These are phyloP conservation scores for Ooceraea biroi DNA, from an alignment of 1,140 invertebrate species.

Conservation along the genomic window DNA sequence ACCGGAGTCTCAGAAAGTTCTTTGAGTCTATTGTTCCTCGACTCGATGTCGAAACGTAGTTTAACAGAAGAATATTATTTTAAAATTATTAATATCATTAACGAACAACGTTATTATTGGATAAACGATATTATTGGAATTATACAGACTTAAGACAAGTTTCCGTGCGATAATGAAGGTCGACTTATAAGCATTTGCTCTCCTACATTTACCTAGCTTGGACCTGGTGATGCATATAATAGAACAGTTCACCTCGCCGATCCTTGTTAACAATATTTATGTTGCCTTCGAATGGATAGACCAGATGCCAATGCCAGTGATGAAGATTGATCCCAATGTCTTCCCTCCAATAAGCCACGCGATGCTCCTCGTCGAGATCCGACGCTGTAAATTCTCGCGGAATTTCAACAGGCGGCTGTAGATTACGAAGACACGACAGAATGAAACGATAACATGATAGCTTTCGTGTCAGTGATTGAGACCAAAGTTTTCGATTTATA, in stretches of 20 bases:
- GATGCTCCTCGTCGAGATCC: constrained; percentile 91
- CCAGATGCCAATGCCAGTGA: constrained; percentile 95
- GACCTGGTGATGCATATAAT: constrained; percentile 88
- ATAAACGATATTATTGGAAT: constrained; percentile 43
- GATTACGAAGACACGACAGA: not conserved
- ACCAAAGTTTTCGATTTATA: constrained; percentile 5
- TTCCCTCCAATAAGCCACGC: constrained; percentile 88
- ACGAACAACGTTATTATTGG: not conserved
- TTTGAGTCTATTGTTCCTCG: not conserved
- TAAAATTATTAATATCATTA: constrained; percentile 15
- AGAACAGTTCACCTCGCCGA: constrained; percentile 88
- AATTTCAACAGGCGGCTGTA: constrained; percentile 89
- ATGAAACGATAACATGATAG: not conserved
- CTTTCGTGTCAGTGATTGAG: not conserved
- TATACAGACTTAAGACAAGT: constrained; percentile 14
- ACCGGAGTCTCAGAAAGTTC: constrained; percentile 32
- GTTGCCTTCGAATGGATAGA: constrained; percentile 90
- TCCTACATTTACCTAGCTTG: constrained; percentile 85
- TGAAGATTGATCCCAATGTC: constrained; percentile 88
- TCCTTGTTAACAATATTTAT: constrained; percentile 86
- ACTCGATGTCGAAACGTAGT: not conserved
- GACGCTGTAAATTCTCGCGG: constrained; percentile 91
- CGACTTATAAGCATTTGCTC: constrained; percentile 7
- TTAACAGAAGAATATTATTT: not conserved
- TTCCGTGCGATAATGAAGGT: constrained; percentile 32